Percentiles rank a stretch among this genome's conserved stretches.
Evolutionary conservation across 2,113 vertebrate genomes (phyloP).

Genomic region (Aegotheles bennettii): DNA sequence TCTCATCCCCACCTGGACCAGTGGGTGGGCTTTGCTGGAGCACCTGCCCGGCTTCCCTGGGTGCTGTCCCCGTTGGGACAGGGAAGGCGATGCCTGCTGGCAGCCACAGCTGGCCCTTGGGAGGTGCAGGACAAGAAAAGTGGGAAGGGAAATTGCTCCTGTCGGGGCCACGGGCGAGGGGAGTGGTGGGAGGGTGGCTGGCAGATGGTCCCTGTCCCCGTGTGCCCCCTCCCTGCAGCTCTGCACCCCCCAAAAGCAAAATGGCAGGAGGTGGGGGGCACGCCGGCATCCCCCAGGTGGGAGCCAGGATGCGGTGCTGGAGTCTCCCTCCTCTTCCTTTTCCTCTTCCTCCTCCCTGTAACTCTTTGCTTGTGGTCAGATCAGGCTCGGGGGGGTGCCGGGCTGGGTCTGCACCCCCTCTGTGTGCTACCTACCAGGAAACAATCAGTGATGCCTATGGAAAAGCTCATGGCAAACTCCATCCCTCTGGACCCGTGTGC

Average conservation of each 20-base stretch:
- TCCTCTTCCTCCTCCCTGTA: neutral
- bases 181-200: neutral
- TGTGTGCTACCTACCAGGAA: neutral
- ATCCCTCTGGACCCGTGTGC: neutral
- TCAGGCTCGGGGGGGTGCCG: neutral
- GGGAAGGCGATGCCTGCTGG: neutral
- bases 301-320: rapidly evolving
- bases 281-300: rapidly evolving
- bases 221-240: neutral
- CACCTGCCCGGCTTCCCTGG: rapidly evolving
- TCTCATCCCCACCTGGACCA: rapidly evolving
- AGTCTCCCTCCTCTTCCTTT: neutral
- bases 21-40: neutral
- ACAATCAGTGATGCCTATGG: neutral
- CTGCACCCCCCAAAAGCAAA: neutral
- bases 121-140: neutral
- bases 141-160: neutral
- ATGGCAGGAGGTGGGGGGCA: neutral
- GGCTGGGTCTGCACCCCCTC: neutral
- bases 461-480: neutral
- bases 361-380: neutral
- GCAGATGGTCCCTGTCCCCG: rapidly evolving
- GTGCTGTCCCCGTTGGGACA: neutral
- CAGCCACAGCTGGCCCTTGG: neutral
- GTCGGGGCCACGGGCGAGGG: rapidly evolving